phyloP scores from a whole-genome alignment of 1,140 invertebrate genomes.

The Drosophila micromelanica region DNA sequence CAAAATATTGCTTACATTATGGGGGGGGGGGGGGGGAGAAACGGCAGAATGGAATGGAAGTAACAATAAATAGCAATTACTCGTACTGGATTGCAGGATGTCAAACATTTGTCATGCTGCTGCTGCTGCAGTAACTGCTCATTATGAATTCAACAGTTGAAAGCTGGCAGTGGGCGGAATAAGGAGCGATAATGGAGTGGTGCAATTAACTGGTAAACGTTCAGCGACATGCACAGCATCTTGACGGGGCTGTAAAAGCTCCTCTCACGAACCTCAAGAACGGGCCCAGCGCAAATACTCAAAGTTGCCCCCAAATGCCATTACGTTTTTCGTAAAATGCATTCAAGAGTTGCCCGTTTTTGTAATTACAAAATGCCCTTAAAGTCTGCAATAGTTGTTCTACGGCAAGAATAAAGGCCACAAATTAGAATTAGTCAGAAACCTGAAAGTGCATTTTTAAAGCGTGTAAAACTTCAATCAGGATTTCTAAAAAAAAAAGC shows the following conservation, averaged over 20 bases:
- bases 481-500: no score
- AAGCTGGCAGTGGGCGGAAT: slow-evolving; percentile 4
- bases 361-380: background rate
- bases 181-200: background rate
- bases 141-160: slow-evolving; percentile 59
- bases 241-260: slow-evolving; percentile 11
- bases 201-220: slow-evolving; percentile 21
- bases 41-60: background rate
- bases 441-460: no score
- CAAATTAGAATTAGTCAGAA: no score
- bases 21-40: no score
- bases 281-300: slow-evolving; percentile 1
- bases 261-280: no score
- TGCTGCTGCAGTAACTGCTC: slow-evolving; percentile 22
- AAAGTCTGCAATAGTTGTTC: background rate
- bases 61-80: slow-evolving; percentile 31
- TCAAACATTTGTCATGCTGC: slow-evolving; percentile 26
- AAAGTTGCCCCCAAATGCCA: background rate
- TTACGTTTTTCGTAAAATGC: background rate
- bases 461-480: no score
- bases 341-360: background rate
- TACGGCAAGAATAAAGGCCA: background rate
- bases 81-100: slow-evolving; percentile 26
- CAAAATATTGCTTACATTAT: background rate
- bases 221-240: background rate